These are phyloP conservation scores for Pyrocephalus nanus DNA, from an alignment of 2,797 vertebrate genomes.

Conservation along the genomic window DNA sequence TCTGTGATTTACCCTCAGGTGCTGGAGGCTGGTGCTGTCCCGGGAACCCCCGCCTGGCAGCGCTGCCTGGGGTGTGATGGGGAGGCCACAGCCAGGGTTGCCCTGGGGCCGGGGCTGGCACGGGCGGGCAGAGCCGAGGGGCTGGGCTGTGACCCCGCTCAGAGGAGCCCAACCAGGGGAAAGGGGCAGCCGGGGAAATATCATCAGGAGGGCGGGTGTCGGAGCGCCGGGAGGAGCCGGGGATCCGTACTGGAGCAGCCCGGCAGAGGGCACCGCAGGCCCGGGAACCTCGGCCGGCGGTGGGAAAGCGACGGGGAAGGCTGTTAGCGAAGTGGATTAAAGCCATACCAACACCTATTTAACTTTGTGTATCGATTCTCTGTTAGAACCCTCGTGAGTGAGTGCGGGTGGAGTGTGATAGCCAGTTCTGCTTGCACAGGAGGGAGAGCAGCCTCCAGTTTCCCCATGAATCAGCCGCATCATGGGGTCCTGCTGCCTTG, in stretches of 20 bases:
- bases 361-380: not conserved
- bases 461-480: fast-evolving
- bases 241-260: not conserved
- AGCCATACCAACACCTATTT: not conserved
- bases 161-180: not conserved
- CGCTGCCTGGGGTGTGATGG: fast-evolving
- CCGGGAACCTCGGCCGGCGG: not conserved
- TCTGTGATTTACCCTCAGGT: not conserved
- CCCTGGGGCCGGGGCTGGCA: not conserved
- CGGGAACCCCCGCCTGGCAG: too few species aligned
- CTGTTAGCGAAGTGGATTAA: not conserved
- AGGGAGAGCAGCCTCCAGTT: not conserved
- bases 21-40: not conserved
- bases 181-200: not conserved
- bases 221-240: not conserved
- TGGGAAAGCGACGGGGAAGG: fast-evolving
- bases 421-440: not conserved
- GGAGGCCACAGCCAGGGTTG: not conserved
- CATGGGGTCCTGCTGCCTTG: not conserved
- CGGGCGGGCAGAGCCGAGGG: not conserved
- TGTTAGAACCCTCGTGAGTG: too few species aligned
- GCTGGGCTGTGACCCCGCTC: not conserved
- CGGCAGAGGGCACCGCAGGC: conserved; percentile 28
- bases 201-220: not conserved
- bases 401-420: fast-evolving